A percentile compares a stretch with the other conserved stretches of the same genome.
These are phyloP conservation scores for Dipodomys stephensi DNA, from an alignment of 2,113 vertebrate genomes.

Conservation along the genomic window DNA sequence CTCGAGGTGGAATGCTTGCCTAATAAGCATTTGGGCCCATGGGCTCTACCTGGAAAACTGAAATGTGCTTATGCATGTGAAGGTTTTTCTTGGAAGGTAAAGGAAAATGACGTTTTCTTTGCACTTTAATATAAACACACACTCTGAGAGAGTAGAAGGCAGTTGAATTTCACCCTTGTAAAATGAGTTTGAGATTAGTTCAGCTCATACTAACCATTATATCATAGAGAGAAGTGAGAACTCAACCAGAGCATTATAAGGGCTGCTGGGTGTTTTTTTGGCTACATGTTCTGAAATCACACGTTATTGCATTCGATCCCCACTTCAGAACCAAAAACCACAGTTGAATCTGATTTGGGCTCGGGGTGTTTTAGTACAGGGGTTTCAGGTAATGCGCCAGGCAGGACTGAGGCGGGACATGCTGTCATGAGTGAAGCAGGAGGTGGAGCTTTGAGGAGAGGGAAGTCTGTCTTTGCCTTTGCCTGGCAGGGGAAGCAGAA, in stretches of 20 bases:
- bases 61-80: background rate
- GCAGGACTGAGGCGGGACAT: background rate
- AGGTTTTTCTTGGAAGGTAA: slow-evolving; percentile 31
- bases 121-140: background rate
- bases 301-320: background rate
- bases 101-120: background rate
- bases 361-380: slow-evolving; percentile 36
- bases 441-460: slow-evolving; percentile 81
- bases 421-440: background rate
- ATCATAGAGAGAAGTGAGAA: background rate
- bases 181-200: background rate
- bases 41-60: slow-evolving; percentile 13
- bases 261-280: slow-evolving; percentile 27
- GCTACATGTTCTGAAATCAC: slow-evolving; percentile 20
- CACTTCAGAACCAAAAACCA: slow-evolving; percentile 18
- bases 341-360: background rate
- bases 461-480: slow-evolving; percentile 72
- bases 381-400: slow-evolving; percentile 18
- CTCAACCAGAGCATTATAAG: background rate
- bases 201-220: background rate
- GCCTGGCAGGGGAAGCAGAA: slow-evolving; percentile 35
- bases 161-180: slow-evolving; percentile 40
- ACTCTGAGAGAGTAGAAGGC: background rate
- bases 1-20: no score
- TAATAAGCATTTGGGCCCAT: background rate